Evolutionary conservation across 2,888 invertebrate species (phyloP), one percentile per base, ranked within the genome.

Genomic region (Trichopria drosophilae): DNA sequence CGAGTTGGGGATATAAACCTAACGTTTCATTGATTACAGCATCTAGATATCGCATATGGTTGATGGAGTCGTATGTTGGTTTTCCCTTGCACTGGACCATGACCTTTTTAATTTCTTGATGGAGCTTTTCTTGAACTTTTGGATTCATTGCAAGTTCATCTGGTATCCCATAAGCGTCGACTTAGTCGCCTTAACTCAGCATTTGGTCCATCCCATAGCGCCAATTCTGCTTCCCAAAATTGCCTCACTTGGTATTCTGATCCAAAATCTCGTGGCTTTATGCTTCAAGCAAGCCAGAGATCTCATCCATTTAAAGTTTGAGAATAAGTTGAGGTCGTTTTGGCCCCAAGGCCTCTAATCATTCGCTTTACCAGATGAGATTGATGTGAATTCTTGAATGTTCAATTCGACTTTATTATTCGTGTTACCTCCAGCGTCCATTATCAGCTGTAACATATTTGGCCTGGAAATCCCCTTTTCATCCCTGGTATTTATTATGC

Each of bases 151-250:
- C 61, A 22, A 70, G 39, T 13, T 53, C 50, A 32, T 68, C 49
- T 5, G 65, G 59, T 9, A 49, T 37, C 51, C 48, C 42, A 53
- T 57, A 82, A 65, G 64, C 65, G 67, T 66, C 63, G 62, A 65
- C 59, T 69, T 66, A 45, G 68, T 67, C 67, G 62, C 67, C 66
- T 68, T 66, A 67, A 66, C 68, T 66, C 62, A 39, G 62, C 64
- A 66, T 67, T 66, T 62, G 65, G 64, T 86, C 84, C 84, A 86
- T 84, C 84, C 84, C 84, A 81, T 84, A 86, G 81, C 84, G 82
- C 85, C 84, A 86, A 85, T 86, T 85, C 84, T 85, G 84, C 84
- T 85, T 84, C 83, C 84, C 83, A 84, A 84, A 84, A 83, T 74
- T 82, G 83, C 83, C 83, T 82, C 84, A 84, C 83, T 84, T 78